These are phyloP conservation scores for Triplophysa siluroides DNA, from an alignment of 2,113 vertebrate species.

Conservation along the genomic window DNA sequence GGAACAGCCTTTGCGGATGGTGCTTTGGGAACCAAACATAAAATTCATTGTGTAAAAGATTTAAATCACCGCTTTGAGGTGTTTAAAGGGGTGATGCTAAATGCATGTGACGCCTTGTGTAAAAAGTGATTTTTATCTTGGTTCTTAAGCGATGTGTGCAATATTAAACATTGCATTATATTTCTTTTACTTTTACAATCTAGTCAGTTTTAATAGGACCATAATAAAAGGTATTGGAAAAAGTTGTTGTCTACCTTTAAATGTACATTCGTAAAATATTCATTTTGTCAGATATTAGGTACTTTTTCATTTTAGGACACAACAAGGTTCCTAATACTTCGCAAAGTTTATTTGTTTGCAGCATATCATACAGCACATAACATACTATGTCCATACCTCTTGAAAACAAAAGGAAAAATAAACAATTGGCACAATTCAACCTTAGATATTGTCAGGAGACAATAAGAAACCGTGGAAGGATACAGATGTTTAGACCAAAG, in stretches of 20 bases:
- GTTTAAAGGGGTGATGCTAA: slow-evolving; percentile 76
- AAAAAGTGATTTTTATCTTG: background rate
- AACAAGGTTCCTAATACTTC: slow-evolving; percentile 10
- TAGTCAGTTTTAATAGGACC: background rate
- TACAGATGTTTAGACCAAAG: slow-evolving; percentile 62
- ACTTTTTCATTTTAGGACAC: background rate
- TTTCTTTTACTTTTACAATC: background rate
- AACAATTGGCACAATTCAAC: slow-evolving; percentile 25
- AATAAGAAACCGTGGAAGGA: slow-evolving; percentile 39
- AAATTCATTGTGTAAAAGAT: slow-evolving; percentile 77
- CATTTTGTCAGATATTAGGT: background rate
- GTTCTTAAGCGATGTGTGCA: slow-evolving; percentile 16
- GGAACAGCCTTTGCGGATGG: slow-evolving; percentile 73
- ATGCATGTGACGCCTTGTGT: slow-evolving; percentile 68
- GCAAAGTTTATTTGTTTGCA: slow-evolving; percentile 27
- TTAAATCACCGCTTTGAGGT: slow-evolving; percentile 87
- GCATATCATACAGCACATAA: slow-evolving; percentile 13
- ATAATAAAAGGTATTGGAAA: background rate
- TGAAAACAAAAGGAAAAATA: slow-evolving; percentile 3
- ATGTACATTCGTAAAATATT: background rate
- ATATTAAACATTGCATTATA: background rate
- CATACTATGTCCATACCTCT: slow-evolving; percentile 4
- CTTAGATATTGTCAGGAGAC: background rate
- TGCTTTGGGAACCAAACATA: slow-evolving; percentile 78
- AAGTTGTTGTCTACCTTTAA: background rate